Evolutionary conservation across 2,797 vertebrate species (phyloP).

Genomic region (Hoplostethus atlanticus): DNA sequence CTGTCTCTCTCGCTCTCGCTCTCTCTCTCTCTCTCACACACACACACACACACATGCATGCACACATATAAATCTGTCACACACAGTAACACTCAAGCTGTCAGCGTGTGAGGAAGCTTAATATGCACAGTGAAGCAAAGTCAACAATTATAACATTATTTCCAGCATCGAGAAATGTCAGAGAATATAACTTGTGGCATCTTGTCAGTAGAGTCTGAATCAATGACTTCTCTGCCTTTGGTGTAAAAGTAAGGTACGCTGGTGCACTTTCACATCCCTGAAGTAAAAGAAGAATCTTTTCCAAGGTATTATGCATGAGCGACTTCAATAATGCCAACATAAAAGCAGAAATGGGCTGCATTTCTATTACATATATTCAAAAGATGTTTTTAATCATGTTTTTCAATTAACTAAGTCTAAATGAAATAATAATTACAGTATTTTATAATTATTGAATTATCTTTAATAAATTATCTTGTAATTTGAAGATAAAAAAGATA

Average conservation of each 20-base stretch:
- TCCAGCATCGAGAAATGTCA: constrained; percentile 78
- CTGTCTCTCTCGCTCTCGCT: constrained; percentile 26
- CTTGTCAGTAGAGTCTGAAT: constrained; percentile 76
- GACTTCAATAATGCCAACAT: constrained; percentile 61
- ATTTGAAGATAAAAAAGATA: no score
- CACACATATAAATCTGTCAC: constrained; percentile 72
- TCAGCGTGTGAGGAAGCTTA: constrained; percentile 78
- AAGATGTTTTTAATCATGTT: no score
- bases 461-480: no score
- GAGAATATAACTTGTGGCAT: constrained; percentile 79
- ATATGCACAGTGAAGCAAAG: constrained; percentile 80
- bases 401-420: no score
- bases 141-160: constrained; percentile 86
- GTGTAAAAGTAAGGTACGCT: constrained; percentile 73
- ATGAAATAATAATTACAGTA: no score
- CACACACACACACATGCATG: constrained; percentile 22
- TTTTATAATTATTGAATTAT: no score
- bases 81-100: constrained; percentile 78
- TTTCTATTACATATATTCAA: constrained; percentile 28
- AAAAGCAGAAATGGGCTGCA: constrained; percentile 58
- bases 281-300: constrained; percentile 72
- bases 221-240: constrained; percentile 77
- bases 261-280: constrained; percentile 70
- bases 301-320: constrained; percentile 67
- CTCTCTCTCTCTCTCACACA: constrained; percentile 35